Conservation (phyloP, 64 coral and sea anemone genomes). For the Acropora yongei region DNA sequence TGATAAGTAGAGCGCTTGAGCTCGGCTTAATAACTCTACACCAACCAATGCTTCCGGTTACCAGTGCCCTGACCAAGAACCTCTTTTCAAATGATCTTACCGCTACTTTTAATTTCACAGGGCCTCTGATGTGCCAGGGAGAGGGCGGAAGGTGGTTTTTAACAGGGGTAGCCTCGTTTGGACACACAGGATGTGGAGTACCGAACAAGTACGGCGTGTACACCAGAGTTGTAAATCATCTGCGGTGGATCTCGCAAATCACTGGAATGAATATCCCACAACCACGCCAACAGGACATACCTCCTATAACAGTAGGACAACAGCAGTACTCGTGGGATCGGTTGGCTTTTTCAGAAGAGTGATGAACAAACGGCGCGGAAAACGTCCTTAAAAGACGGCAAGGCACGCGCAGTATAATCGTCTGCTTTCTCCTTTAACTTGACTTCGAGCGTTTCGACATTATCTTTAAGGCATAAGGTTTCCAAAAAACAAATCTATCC, state of each 20-base stretch:
- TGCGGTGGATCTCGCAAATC: constrained; percentile 14
- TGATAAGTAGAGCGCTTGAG: no score
- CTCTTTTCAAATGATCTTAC: background rate
- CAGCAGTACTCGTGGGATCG: background rate
- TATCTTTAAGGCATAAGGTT: no score
- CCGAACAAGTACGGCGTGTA: constrained; percentile 82
- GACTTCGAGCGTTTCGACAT: no score
- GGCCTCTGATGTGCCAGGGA: constrained; percentile 78
- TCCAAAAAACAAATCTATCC: no score
- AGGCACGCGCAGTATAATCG: no score
- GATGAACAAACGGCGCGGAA: no score
- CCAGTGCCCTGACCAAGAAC: background rate
- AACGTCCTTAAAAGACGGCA: no score
- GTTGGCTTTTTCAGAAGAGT: background rate
- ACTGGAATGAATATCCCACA: constrained; percentile 29
- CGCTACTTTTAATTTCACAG: constrained; percentile 1
- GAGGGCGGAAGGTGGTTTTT: constrained; percentile 63
- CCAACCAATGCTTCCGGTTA: background rate
- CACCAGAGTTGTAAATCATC: constrained; percentile 41
- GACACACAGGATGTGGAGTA: constrained; percentile 71
- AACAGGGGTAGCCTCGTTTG: constrained; percentile 74
- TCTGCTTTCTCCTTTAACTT: no score
- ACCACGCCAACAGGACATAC: background rate
- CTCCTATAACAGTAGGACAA: constrained; percentile 9
- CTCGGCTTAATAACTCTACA: no score